These are phyloP conservation scores for Sebastes oblongus DNA, from an alignment of 2,797 vertebrate genomes.

Conservation along the genomic window DNA sequence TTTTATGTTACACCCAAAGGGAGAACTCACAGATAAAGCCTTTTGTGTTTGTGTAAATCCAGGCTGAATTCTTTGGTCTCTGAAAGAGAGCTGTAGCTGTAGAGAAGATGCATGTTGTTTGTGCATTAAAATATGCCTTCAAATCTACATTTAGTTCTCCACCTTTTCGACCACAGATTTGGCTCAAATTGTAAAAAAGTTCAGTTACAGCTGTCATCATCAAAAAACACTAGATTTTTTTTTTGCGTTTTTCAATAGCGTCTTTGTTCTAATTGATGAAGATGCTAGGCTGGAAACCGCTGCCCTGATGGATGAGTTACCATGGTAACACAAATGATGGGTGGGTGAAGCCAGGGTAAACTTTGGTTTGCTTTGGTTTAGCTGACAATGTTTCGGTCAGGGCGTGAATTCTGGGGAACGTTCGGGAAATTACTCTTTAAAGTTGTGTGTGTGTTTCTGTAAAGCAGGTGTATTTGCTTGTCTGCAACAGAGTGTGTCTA, in stretches of 20 bases:
- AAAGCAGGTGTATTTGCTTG: slow-evolving; percentile 5
- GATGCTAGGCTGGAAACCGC: slow-evolving; percentile 38
- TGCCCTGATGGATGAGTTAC: slow-evolving; percentile 19
- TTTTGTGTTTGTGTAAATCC: slow-evolving; percentile 12
- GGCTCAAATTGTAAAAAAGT: neutral
- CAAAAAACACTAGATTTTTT: neutral
- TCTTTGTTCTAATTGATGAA: slow-evolving; percentile 8
- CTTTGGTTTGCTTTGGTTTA: slow-evolving; percentile 41
- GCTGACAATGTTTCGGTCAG: slow-evolving; percentile 2
- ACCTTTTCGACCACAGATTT: neutral
- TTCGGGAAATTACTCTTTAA: slow-evolving; percentile 48
- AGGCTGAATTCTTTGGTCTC: neutral
- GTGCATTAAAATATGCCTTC: neutral
- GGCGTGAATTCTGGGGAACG: neutral
- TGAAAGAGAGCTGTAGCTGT: neutral
- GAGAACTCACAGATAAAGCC: neutral
- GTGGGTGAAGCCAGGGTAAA: slow-evolving; percentile 45
- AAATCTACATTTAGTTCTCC: neutral
- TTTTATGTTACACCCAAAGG: neutral
- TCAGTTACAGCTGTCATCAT: neutral
- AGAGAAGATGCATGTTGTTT: neutral
- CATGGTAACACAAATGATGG: slow-evolving; percentile 16
- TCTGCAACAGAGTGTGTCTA: neutral
- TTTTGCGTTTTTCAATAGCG: neutral
- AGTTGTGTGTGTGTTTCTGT: slow-evolving; percentile 13